Evolutionary conservation across 2,797 vertebrate genomes (phyloP), one percentile per base, ranked within the genome.

Genomic region (Triplophysa bombifrons): DNA sequence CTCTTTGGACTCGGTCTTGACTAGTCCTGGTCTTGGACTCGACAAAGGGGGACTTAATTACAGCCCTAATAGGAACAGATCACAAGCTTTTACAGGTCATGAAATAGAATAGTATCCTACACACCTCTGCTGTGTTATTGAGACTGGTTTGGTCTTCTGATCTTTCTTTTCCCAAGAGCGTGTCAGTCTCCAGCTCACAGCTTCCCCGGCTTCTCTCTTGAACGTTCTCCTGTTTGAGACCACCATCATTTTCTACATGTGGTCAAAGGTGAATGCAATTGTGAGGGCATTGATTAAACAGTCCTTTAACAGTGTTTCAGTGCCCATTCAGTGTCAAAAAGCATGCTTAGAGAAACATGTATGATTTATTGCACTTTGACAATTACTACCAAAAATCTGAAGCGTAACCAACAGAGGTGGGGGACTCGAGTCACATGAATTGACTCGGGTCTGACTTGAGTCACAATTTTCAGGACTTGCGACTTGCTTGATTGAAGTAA

Each of bases 221-320:
- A 30, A 69, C 70, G 17, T 19, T 81, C 84, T 94, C 93, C 84
- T 91, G 86, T 86, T 94, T 94, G 60, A 93, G 82, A 69, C 53
- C 78, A 55, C 55, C 78, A 11, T 76, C 55, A 78, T 86, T 90
- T 12, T 91, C 92, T 89, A 81, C 30, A 83, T 84, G 60, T 65
- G 69, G 70, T 25, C 20, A 25, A 81, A 55, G 66, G n/a, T 55
- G 58, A 72, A 78, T 27, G 58, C 48, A 78, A 78, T 27, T 44
- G 76, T 78, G 56, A 70, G 67, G 58, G 67, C n/a, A 68, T 58
- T 76, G 74, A 69, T 60, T 60, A 20, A 44, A 69, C 65, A 69
- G 41, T 48, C 25, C 4, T 76, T 68, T 69, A 60, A 34, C 30
- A 19, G 6, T 68, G 20, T 27, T 76, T 55, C 55, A 27, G 13